Evolutionary conservation across 2,888 invertebrate species (phyloP).

Genomic region (Chrysopilus asiliformis): DNA sequence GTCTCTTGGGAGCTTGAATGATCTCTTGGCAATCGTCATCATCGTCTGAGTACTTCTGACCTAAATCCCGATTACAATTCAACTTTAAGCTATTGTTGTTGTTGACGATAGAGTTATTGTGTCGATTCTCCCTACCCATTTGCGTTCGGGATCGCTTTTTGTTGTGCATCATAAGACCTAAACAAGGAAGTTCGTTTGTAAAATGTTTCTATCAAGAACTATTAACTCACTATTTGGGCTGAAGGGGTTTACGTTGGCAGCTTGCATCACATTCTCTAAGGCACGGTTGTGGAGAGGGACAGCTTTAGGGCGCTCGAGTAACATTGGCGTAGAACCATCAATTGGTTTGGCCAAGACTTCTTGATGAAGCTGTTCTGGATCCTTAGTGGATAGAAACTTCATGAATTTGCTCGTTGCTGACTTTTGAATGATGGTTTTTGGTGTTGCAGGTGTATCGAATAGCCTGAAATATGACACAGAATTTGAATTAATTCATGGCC

Average conservation of each 20-base stretch:
- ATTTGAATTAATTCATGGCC: neutral
- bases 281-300: constrained; percentile 28
- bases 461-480: constrained; percentile 41
- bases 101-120: constrained; percentile 23
- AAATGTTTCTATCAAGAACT: neutral
- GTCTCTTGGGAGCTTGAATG: constrained; percentile 57
- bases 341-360: constrained; percentile 11
- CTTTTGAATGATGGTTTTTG: constrained; percentile 53
- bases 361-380: constrained; percentile 6
- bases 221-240: constrained; percentile 53
- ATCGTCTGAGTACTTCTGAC: constrained; percentile 19
- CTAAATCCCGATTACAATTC: constrained; percentile 20
- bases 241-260: constrained; percentile 75
- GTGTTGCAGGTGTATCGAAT: constrained; percentile 75
- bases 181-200: constrained; percentile 1
- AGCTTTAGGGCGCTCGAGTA: constrained; percentile 35
- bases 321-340: constrained; percentile 19
- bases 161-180: constrained; percentile 32
- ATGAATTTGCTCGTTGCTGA: constrained; percentile 44
- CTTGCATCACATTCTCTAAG: constrained; percentile 23
- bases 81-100: constrained; percentile 18
- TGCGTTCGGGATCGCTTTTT: constrained; percentile 34
- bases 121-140: constrained; percentile 29
- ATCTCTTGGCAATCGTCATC: constrained; percentile 42
- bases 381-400: constrained; percentile 28